phyloP scores from a whole-genome alignment of 2,113 vertebrate genomes.

The Aspidoscelis tigris region DNA sequence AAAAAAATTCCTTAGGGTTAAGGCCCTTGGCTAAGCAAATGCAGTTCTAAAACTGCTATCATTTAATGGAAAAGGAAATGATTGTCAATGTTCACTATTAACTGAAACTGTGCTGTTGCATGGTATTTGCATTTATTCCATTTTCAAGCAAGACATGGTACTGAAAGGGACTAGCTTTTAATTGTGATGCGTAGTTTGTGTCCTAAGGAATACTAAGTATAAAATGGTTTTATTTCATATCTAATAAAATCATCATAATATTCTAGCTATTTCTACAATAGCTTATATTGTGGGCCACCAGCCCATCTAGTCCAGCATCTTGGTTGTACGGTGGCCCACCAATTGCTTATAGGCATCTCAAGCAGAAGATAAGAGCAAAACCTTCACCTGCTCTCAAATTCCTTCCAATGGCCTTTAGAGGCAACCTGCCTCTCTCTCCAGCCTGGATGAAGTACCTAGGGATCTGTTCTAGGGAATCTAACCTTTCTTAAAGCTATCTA shows the following conservation, averaged over 20 bases:
- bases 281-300: too few relatives aligned
- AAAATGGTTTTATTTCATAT: slow-evolving; percentile 42
- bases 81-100: slow-evolving; percentile 69
- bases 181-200: slow-evolving; percentile 38
- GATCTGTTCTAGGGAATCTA: too few relatives aligned
- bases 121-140: slow-evolving; percentile 68
- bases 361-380: too few relatives aligned
- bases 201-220: slow-evolving; percentile 17
- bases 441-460: too few relatives aligned
- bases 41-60: slow-evolving; percentile 67
- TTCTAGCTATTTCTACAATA: too few relatives aligned
- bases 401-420: too few relatives aligned
- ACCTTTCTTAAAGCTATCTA: too few relatives aligned
- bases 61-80: slow-evolving; percentile 63
- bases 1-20: slow-evolving; percentile 79
- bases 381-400: too few relatives aligned
- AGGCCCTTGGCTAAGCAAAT: slow-evolving; percentile 77
- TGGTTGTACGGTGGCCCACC: too few relatives aligned
- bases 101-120: slow-evolving; percentile 71
- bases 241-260: background rate
- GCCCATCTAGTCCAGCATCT: too few relatives aligned
- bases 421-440: too few relatives aligned
- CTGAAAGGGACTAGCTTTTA: slow-evolving; percentile 49
- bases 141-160: slow-evolving; percentile 61
- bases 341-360: too few relatives aligned